These are phyloP conservation scores for Strix aluco DNA, from an alignment of 2,113 vertebrate species.

Conservation along the genomic window DNA sequence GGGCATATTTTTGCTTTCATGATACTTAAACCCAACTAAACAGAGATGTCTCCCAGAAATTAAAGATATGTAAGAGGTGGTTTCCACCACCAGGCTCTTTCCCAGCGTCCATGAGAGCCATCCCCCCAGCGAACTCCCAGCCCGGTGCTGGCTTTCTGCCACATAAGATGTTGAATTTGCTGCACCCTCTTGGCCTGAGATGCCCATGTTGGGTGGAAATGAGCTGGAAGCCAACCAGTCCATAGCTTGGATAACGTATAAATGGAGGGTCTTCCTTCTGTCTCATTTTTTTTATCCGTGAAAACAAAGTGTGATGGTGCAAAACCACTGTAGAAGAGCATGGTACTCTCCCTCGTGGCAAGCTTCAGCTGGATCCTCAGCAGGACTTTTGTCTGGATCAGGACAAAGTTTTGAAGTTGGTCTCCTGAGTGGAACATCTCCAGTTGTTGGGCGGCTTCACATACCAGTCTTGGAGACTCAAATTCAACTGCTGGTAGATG, in stretches of 20 bases:
- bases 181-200: neutral
- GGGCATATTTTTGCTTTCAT: neutral
- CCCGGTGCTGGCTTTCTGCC: rapidly evolving
- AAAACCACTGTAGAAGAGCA: neutral
- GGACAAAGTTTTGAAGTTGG: neutral
- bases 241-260: rapidly evolving
- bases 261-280: neutral
- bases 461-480: neutral
- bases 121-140: rapidly evolving
- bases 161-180: neutral
- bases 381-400: neutral
- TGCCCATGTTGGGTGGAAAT: neutral
- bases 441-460: neutral
- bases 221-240: neutral
- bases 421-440: neutral
- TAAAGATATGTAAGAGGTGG: neutral
- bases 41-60: neutral
- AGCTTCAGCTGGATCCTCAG: rapidly evolving
- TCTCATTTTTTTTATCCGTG: neutral
- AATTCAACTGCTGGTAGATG: neutral
- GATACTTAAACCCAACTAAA: neutral
- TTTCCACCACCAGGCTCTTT: neutral
- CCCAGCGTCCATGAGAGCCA: neutral
- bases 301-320: neutral
- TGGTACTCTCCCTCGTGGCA: rapidly evolving